Percentiles rank a stretch among this genome's conserved stretches.
Evolutionary conservation across 2,113 vertebrate species (phyloP).

Genomic region (Daboia siamensis): DNA sequence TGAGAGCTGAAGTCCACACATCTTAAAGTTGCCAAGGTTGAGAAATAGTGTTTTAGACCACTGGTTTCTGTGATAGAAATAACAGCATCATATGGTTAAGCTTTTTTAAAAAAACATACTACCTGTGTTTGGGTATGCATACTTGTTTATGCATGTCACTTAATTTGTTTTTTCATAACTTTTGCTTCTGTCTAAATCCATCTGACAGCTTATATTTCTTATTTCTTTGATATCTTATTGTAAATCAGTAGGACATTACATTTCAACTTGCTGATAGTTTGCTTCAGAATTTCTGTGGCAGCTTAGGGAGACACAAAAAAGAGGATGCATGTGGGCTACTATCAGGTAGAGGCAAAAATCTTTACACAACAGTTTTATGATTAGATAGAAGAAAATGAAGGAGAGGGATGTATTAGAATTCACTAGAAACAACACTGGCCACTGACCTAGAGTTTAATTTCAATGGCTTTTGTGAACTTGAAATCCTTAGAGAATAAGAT

Average conservation of each 20-base stretch:
- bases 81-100: neutral
- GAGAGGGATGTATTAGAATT: neutral
- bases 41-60: neutral
- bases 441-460: neutral
- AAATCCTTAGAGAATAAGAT: neutral
- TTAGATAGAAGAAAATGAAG: neutral
- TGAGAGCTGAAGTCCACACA: neutral
- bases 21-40: neutral
- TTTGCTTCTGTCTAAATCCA: neutral
- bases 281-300: neutral
- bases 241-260: neutral
- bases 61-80: neutral
- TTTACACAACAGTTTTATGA: neutral
- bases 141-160: neutral
- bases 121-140: neutral
- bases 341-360: neutral
- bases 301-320: neutral
- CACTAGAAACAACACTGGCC: neutral
- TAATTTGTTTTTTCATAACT: neutral
- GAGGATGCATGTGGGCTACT: neutral
- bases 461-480: constrained; percentile 5
- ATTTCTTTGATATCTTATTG: neutral
- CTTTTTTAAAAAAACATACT: neutral
- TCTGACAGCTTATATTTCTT: neutral
- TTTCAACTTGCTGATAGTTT: neutral